Base-by-base conservation (phyloP, 2,797 vertebrate species). In the Urocyon cinereoargenteus region DNA sequence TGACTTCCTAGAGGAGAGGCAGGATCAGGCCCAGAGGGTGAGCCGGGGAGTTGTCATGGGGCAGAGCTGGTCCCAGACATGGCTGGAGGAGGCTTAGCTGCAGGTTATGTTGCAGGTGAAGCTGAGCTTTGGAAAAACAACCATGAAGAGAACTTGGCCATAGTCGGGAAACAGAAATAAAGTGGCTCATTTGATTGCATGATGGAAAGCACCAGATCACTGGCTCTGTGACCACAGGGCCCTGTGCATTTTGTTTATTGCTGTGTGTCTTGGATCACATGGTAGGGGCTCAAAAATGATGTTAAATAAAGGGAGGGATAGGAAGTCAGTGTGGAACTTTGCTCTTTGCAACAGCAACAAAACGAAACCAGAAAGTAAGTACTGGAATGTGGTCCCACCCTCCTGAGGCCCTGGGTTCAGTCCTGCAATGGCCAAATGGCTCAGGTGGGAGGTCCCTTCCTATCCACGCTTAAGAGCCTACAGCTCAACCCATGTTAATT, bases 301-400 rank as follows among this genome's bases (percentile, higher is more conserved):
- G 51, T 81, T n/a, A 66, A 49, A 26, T 84, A 86, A 72, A 51
- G 10, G 88, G 61, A 12, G 45, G 72, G 70, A 22, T 10, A 64
- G 66, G 77, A 82, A 90, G 61, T 45, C 55, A 28, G 18, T 2
- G 2, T 22, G 26, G 73, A 64, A 15, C 45, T 57, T n/a, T 57
- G 61, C 81, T 83, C 40, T 79, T 85, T 15, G 51, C 28, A 55
- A 51, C 64, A 77, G 10, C 8, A 45, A 53, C 26, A 34, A 34
- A 40, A 70, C 6, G 19, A 14, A 57, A 24, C 0, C 79, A 68
- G 66, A 59, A 73, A 81, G 57, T 77, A n/a, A 3, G 34, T 9
- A 0, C 15, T 3, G 19, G 59, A 40, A 13, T 0, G 5, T 1
- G 53, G 49, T 6, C 3, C 8, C 59, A 15, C 64, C 78, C 24